Conservation (phyloP, 2,113 vertebrate genomes). For the Leiothrix lutea region DNA sequence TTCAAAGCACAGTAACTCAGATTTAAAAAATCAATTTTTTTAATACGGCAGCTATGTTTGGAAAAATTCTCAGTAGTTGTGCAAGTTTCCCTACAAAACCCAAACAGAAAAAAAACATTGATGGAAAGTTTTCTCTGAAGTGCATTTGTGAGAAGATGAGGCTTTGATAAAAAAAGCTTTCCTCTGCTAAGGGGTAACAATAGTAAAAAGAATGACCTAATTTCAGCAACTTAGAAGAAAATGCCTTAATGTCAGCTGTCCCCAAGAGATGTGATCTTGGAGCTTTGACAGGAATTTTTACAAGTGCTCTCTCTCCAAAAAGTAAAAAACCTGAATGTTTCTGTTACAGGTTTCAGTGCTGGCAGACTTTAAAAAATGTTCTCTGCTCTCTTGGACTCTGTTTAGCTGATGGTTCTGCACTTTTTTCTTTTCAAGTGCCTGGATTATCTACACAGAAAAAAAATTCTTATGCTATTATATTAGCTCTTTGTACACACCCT, state of each 20-base stretch:
- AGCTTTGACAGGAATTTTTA: background rate
- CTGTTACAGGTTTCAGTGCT: background rate
- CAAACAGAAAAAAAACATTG: background rate
- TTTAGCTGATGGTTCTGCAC: background rate
- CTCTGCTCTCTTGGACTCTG: background rate
- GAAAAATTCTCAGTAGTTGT: background rate
- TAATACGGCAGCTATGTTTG: background rate
- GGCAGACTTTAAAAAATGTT: background rate
- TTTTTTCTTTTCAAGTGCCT: background rate
- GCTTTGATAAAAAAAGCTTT: background rate
- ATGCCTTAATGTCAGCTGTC: background rate
- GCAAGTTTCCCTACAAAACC: background rate
- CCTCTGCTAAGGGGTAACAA: background rate
- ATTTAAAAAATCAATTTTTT: background rate
- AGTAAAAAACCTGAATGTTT: background rate
- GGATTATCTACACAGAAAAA: background rate
- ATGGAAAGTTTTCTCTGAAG: background rate
- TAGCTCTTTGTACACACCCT: background rate
- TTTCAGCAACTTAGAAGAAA: background rate
- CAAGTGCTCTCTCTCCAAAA: background rate
- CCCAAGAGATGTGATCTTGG: background rate
- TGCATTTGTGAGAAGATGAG: background rate
- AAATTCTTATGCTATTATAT: background rate
- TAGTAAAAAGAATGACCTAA: constrained; percentile 2
- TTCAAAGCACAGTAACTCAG: background rate